Evolutionary conservation across 2,888 invertebrate genomes (phyloP).

Genomic region (Gisinianus flammeolus): DNA sequence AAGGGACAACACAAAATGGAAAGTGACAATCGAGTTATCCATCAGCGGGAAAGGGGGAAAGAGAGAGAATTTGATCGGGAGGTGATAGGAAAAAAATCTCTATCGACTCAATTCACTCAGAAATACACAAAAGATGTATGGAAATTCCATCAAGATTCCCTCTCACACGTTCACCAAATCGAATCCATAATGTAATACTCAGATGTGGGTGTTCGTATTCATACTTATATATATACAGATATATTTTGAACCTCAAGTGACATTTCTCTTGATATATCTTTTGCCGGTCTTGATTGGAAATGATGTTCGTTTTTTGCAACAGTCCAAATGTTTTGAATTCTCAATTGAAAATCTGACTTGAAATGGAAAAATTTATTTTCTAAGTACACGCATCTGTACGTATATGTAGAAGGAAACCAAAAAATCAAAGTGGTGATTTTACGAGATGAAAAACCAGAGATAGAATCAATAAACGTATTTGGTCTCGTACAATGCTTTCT

Average conservation of each 20-base stretch:
- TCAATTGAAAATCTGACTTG: background rate
- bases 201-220: background rate
- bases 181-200: conserved; percentile 23
- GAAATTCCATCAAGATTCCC: conserved; percentile 18
- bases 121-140: conserved; percentile 14
- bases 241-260: background rate
- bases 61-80: conserved; percentile 13
- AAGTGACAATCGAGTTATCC: conserved; percentile 29
- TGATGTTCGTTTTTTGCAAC: background rate
- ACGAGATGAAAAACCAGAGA: background rate
- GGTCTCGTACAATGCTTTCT: no score
- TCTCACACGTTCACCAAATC: conserved; percentile 15
- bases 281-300: conserved; percentile 2
- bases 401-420: background rate
- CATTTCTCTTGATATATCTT: background rate
- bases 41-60: background rate
- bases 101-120: conserved; percentile 16
- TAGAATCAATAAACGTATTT: background rate
- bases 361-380: background rate
- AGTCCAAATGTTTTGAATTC: no score
- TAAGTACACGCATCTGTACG: background rate
- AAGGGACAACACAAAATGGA: conserved; percentile 21
- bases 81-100: conserved; percentile 21
- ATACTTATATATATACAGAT: background rate
- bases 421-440: background rate